phyloP scores from a whole-genome alignment of 2,888 invertebrate species.

The Callimorpha dominula region DNA sequence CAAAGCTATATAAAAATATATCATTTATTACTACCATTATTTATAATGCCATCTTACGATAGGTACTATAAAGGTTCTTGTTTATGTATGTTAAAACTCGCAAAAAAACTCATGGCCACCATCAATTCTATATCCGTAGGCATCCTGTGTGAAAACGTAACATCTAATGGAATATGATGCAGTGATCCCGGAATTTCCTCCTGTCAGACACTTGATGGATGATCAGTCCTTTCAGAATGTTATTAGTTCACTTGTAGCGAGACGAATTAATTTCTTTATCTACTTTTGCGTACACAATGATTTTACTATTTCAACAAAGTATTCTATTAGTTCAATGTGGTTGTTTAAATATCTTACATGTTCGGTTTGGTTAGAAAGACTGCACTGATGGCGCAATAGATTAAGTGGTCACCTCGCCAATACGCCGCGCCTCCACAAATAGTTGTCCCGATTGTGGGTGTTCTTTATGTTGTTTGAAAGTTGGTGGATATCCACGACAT shows the following conservation, averaged over 20 bases:
- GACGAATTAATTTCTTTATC: constrained; percentile 47
- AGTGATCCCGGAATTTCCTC: constrained; percentile 54
- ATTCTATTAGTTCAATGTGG: not conserved
- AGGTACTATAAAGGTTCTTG: not conserved
- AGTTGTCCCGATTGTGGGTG: no score
- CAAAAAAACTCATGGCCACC: constrained; percentile 18
- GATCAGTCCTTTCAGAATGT: constrained; percentile 60
- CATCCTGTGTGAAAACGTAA: constrained; percentile 29
- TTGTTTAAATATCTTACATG: not conserved
- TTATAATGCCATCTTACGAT: no score
- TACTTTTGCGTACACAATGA: constrained; percentile 12
- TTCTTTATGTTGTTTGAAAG: no score
- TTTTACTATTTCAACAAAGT: not conserved
- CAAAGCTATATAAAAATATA: no score
- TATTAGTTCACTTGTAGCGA: constrained; percentile 60
- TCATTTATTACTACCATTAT: no score
- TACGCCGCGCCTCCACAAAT: no score
- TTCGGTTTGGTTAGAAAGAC: not conserved
- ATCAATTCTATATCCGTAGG: constrained; percentile 19
- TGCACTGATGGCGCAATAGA: no score
- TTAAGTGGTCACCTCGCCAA: no score
- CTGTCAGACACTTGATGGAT: constrained; percentile 59
- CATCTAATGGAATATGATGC: constrained; percentile 63
- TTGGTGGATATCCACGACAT: no score
- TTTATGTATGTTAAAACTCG: not conserved